phyloP scores from a whole-genome alignment of 2,113 vertebrate genomes.

The Trichomycterus rosablanca region DNA sequence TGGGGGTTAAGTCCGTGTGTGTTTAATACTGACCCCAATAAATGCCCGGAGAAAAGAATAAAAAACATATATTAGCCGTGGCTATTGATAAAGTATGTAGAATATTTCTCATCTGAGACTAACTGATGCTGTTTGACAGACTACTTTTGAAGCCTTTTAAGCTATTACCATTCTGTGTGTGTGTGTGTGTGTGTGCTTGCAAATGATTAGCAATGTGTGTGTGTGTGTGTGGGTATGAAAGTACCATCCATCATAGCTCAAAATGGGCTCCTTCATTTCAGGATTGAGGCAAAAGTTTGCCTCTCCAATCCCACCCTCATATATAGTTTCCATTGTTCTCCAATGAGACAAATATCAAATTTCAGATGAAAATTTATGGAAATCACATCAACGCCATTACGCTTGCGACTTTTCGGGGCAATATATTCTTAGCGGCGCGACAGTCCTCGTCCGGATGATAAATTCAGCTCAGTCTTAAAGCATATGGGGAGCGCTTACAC shows the following conservation, averaged over 20 bases:
- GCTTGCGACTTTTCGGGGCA: constrained; percentile 74
- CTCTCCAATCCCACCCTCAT: constrained; percentile 66
- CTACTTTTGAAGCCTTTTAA: constrained; percentile 31
- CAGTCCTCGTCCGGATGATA: constrained; percentile 70
- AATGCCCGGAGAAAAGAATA: constrained; percentile 12
- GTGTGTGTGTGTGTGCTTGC: constrained; percentile 44
- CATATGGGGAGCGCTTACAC: constrained; percentile 63
- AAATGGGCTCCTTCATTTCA: constrained; percentile 65
- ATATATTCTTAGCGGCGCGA: constrained; percentile 71
- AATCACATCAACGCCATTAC: constrained; percentile 75
- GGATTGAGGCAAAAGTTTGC: constrained; percentile 68
- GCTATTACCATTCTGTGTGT: constrained; percentile 18
- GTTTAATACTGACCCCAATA: constrained; percentile 13
- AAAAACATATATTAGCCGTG: constrained; percentile 21
- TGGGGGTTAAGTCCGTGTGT: constrained; percentile 11
- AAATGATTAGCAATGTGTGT: constrained; percentile 44
- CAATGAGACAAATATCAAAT: constrained; percentile 75
- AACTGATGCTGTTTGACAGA: constrained; percentile 37
- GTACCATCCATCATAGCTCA: constrained; percentile 63
- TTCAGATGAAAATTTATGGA: constrained; percentile 77
- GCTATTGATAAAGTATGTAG: constrained; percentile 31
- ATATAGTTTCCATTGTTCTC: constrained; percentile 74
- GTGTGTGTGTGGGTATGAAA: constrained; percentile 42
- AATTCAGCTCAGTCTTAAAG: constrained; percentile 68
- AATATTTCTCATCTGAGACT: constrained; percentile 26